phyloP scores from a whole-genome alignment of 2,113 vertebrate genomes.

The Microcebus tavaratra region DNA sequence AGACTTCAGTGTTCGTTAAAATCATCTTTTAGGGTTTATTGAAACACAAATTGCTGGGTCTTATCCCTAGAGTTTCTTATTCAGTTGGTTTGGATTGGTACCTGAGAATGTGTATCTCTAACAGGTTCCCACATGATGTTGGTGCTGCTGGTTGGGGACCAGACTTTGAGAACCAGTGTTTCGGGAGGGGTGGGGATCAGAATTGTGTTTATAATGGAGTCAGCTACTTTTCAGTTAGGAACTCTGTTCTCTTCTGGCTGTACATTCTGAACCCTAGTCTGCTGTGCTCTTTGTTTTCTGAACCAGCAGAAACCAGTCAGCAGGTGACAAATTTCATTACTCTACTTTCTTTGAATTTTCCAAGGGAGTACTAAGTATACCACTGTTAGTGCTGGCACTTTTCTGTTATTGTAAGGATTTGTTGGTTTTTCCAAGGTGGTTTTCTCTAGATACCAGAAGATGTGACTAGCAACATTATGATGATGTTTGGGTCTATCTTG shows the following conservation, averaged over 20 bases:
- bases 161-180: neutral
- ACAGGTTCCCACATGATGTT: neutral
- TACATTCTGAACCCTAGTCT: constrained; percentile 33
- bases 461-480: constrained; percentile 24
- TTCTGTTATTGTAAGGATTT: constrained; percentile 65
- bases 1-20: neutral
- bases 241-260: constrained; percentile 18
- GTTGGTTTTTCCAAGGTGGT: constrained; percentile 66
- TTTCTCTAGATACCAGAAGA: constrained; percentile 41
- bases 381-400: constrained; percentile 68
- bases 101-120: neutral
- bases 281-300: constrained; percentile 57
- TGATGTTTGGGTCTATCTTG: neutral
- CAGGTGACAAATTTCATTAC: constrained; percentile 71
- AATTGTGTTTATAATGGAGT: neutral
- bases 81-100: neutral
- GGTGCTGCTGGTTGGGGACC: neutral
- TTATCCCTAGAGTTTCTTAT: neutral
- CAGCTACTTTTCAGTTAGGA: neutral
- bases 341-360: constrained; percentile 72
- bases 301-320: constrained; percentile 64
- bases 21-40: neutral
- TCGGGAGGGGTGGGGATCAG: neutral
- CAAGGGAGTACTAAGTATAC: constrained; percentile 61
- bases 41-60: neutral